These are phyloP conservation scores for Actias luna DNA, from an alignment of 2,888 invertebrate species.

Conservation along the genomic window DNA sequence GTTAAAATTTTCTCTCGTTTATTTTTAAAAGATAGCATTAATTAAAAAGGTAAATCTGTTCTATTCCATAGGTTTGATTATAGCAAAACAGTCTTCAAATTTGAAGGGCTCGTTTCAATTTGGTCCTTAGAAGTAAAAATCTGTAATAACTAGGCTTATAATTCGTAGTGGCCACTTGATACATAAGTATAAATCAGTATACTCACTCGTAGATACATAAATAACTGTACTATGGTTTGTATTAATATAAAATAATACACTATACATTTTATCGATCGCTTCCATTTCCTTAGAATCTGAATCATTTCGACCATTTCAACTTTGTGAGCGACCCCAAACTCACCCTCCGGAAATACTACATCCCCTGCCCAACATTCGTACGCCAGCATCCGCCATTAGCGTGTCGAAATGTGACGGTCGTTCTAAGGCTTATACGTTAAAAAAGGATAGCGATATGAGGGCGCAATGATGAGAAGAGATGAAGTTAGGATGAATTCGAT, in stretches of 20 bases:
- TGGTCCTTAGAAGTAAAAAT: too few species aligned
- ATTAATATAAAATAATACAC: conserved; percentile 25
- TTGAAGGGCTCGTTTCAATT: too few species aligned
- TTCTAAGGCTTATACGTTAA: neutral
- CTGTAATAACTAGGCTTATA: too few species aligned
- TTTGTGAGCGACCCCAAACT: conserved; percentile 49
- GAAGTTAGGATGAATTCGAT: conserved; percentile 41
- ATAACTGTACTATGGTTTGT: neutral
- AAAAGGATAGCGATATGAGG: conserved; percentile 37
- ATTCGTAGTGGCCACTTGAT: too few species aligned
- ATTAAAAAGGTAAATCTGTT: too few species aligned
- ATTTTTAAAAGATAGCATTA: too few species aligned
- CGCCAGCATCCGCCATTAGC: conserved; percentile 74
- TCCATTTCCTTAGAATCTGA: conserved; percentile 56
- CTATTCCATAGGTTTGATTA: too few species aligned
- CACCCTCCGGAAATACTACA: conserved; percentile 60
- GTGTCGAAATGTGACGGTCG: conserved; percentile 33
- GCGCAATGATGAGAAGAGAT: conserved; percentile 56
- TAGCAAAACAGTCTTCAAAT: too few species aligned
- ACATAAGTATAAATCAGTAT: too few species aligned
- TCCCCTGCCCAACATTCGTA: conserved; percentile 36
- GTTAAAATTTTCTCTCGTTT: neutral
- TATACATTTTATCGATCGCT: conserved; percentile 46
- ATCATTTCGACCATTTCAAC: conserved; percentile 61
- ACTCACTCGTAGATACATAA: neutral